Percentiles rank a stretch among this genome's conserved stretches.
Conservation (phyloP, 2,113 vertebrate species). For the Daboia siamensis region DNA sequence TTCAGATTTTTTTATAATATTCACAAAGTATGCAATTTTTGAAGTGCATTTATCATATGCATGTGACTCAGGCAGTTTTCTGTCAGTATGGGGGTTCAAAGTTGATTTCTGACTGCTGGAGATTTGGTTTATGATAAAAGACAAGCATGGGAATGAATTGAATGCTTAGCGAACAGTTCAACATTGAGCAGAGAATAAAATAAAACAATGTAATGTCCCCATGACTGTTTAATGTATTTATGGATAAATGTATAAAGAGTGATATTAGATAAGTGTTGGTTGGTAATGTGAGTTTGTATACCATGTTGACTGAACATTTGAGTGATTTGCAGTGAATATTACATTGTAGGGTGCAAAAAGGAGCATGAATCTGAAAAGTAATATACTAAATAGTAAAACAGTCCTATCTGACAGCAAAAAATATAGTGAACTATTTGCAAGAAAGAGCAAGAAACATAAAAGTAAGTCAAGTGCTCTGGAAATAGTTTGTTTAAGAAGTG, state of each 20-base stretch:
- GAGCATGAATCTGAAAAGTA: background rate
- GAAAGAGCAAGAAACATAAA: background rate
- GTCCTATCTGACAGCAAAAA: background rate
- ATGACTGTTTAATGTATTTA: background rate
- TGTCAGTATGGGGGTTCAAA: background rate
- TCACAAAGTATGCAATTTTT: background rate
- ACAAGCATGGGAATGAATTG: background rate
- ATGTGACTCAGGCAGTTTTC: background rate
- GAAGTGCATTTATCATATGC: background rate
- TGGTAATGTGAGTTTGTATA: background rate
- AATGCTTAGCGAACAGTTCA: background rate
- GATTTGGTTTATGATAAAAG: background rate
- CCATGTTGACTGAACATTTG: background rate
- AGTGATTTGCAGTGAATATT: background rate
- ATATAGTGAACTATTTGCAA: background rate
- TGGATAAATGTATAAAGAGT: background rate
- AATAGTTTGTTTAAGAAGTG: background rate
- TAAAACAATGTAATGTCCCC: background rate
- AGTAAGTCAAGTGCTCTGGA: background rate
- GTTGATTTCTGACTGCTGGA: background rate
- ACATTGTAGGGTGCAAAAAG: background rate
- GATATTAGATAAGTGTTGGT: background rate
- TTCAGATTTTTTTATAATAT: background rate
- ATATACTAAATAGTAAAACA: background rate
- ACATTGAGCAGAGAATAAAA: background rate